Evolutionary conservation across 2,797 vertebrate species (phyloP), one percentile per base, ranked within the genome.

Genomic region (Pseudocheirus occidentalis): DNA sequence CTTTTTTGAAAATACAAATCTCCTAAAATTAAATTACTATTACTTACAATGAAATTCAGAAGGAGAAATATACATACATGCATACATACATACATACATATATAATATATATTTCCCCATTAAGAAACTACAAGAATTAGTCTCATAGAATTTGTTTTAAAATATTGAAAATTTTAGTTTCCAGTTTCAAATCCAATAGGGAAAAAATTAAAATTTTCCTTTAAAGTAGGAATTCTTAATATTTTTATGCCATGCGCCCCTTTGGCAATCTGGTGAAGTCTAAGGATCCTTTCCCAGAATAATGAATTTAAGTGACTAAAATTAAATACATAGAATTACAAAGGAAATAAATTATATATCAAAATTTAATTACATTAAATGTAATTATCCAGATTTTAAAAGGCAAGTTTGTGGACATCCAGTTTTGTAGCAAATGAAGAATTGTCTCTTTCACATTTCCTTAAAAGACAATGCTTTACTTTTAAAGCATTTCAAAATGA

Each of bases 361-460:
- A 14, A 81, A 81, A 81, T 46, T 81, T 2, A 46, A 40, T 46
- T 24, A 81, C 46, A 10, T 81, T 46, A 24, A 46, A 87, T 87
- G 11, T 50, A 87, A 50, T 27, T 50, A 87, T 87, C 73, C 46
- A 50, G 11, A 81, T 66, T 16, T 73, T 73, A 40, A 16, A 73
- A 73, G 34, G 34, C 34, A n/a, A 73, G 62, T 40, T 73, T 73
- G 62, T 73, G 62, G 34, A 18, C 62, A n/a, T 50, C 40, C 40
- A 11, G 31, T 50, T 81, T 81, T 81, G 18, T 40, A 87, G 73
- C 21, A 90, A 92, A 94, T n/a, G 46, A 93, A 97, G 93, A 96
- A 90, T 95, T 93, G 96, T 97, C 91, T 81, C 90, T 58, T 18
- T 95, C 96, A 57, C 94, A 91, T 95, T 95, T 96, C 95, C 92